Evolutionary conservation across 2,113 vertebrate species (phyloP), one percentile per base, ranked within the genome.

Genomic region (Xiphias gladius): DNA sequence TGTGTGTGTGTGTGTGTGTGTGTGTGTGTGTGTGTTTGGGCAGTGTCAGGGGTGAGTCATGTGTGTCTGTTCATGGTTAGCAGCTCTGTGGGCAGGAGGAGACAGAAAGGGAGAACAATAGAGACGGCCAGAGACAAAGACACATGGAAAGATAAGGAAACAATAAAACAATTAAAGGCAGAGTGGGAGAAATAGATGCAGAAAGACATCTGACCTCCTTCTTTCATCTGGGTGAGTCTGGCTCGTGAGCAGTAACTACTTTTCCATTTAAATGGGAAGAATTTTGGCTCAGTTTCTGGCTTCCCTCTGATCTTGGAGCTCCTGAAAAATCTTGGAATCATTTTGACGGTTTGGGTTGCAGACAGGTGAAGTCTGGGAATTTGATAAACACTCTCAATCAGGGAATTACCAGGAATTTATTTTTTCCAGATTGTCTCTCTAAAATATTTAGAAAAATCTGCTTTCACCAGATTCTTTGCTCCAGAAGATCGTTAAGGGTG

Each of bases 31-130:
- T 54, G 69, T 64, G 65, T 76, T 24, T 79, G 85, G 59, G 73
- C 66, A 73, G 83, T 57, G 78, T 84, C 66, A 48, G 24, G 58
- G 69, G 75, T 89, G 90, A 91, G 85, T 92, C 90, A 89, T 85
- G 76, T 1, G 66, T 52, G 54, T 86, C 58, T 88, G 86, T 4
- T 89, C 64, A 72, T 83, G 63, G 86, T 88, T 88, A 86, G 62
- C 30, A 74, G 70, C 74, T 68, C 63, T 16, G 48, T 70, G 67
- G 73, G 76, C 26, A 68, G 30, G 7, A 35, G 13, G 8, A 64
- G 22, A 64, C 2, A 69, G 41, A 69, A 1, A 64, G 14, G 46
- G 37, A 39, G 35, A 63, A 46, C 19, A 46, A 62, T 12, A 57
- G 35, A 58, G 30, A 35, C 32, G 11, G n/a, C 28, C 26, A 61